Percentiles rank a stretch among this genome's conserved stretches.
Conservation (phyloP, 2,113 vertebrate species). For the Pseudorhombus dupliciocellatus region DNA sequence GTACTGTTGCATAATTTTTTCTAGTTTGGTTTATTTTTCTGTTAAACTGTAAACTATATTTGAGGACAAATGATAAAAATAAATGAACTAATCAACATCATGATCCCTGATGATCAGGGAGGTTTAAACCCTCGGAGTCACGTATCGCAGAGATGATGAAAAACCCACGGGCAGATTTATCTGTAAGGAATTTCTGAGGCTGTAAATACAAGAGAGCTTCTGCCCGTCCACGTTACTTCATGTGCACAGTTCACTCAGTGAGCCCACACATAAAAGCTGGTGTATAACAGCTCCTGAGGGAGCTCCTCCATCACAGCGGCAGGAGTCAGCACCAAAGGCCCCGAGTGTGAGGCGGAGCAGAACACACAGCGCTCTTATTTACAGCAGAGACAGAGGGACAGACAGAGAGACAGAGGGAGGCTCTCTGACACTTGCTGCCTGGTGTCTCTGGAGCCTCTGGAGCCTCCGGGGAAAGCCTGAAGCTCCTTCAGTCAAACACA, state of each 20-base stretch:
- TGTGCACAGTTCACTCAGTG: background rate
- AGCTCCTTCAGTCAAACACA: background rate
- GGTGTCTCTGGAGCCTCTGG: background rate
- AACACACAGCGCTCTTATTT: slow-evolving; percentile 24
- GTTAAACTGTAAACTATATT: too few relatives aligned
- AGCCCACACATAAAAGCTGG: background rate
- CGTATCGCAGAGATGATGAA: too few relatives aligned
- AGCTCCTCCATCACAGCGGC: slow-evolving; percentile 9
- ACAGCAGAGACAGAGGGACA: background rate
- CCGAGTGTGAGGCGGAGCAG: too few relatives aligned
- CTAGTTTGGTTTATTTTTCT: too few relatives aligned
- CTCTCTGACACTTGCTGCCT: background rate
- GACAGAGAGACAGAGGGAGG: background rate
- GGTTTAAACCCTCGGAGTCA: too few relatives aligned
- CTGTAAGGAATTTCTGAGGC: too few relatives aligned
- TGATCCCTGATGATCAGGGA: too few relatives aligned
- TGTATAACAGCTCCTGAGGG: background rate
- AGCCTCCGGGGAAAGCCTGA: background rate
- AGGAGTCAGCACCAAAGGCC: background rate
- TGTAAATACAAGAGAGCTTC: background rate
- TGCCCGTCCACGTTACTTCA: background rate
- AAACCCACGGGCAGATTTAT: too few relatives aligned
- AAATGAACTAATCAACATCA: too few relatives aligned
- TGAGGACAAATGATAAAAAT: too few relatives aligned
- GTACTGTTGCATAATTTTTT: too few relatives aligned